phyloP scores from a whole-genome alignment of 2,888 invertebrate genomes.

The Fabriciana adippe region DNA sequence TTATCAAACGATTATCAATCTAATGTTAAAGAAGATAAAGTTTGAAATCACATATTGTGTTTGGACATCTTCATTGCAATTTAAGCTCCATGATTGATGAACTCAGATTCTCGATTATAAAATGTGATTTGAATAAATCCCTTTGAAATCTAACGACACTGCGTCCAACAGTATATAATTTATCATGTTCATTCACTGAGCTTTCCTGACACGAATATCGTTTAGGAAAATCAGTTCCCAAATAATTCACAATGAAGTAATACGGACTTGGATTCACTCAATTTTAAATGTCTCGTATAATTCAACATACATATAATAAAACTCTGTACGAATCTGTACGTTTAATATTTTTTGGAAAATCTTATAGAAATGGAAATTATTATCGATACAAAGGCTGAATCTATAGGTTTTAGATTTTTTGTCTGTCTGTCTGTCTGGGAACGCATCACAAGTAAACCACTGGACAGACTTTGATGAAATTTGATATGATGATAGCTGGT shows the following conservation, averaged over 20 bases:
- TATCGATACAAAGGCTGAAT: too few relatives aligned
- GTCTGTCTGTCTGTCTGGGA: too few relatives aligned
- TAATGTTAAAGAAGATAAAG: not conserved
- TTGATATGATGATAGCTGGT: too few relatives aligned
- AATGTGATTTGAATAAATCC: slow-evolving; percentile 29
- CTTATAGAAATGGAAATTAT: too few relatives aligned
- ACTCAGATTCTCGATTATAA: slow-evolving; percentile 27
- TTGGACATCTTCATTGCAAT: not conserved
- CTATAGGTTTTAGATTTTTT: too few relatives aligned
- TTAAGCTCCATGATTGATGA: slow-evolving; percentile 28
- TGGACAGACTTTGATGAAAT: too few relatives aligned
- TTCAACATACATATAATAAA: too few relatives aligned
- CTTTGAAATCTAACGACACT: slow-evolving; percentile 28
- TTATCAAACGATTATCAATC: not conserved
- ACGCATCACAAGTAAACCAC: too few relatives aligned
- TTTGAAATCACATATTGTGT: not conserved
- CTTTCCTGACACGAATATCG: slow-evolving; percentile 6
- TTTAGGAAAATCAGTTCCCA: slow-evolving; percentile 8
- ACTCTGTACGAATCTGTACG: too few relatives aligned
- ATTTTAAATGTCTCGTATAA: not conserved
- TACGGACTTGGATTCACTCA: not conserved
- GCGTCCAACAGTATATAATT: slow-evolving; percentile 25
- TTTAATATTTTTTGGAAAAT: too few relatives aligned
- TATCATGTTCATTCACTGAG: slow-evolving; percentile 21
- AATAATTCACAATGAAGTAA: slow-evolving; percentile 8